Evolutionary conservation across 2,888 invertebrate genomes (phyloP).

Genomic region (Drosophila anomelani): DNA sequence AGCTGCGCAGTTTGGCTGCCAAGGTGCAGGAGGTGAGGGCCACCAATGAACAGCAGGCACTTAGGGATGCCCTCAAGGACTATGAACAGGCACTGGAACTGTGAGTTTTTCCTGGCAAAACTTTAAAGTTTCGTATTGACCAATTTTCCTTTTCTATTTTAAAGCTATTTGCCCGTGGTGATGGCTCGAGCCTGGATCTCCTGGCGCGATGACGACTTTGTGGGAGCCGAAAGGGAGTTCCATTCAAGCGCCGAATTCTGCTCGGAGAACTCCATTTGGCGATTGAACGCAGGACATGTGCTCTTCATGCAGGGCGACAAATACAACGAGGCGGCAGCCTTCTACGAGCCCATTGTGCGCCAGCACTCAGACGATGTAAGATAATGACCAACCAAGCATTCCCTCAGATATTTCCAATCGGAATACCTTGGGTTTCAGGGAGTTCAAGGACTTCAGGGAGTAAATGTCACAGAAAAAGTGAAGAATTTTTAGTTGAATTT

Average conservation of each 20-base stretch:
- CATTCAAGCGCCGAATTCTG: slow-evolving; percentile 99
- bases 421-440: not conserved
- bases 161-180: slow-evolving; percentile 96
- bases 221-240: slow-evolving; percentile 98
- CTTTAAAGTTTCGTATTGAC: not conserved
- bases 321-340: slow-evolving; percentile 98
- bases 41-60: slow-evolving; percentile 94
- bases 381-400: not conserved
- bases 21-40: slow-evolving; percentile 96
- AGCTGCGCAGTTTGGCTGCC: slow-evolving; percentile 95
- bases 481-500: too few relatives aligned
- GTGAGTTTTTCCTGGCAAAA: slow-evolving; percentile 74
- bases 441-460: not conserved
- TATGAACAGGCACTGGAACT: slow-evolving; percentile 94
- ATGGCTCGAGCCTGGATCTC: slow-evolving; percentile 99
- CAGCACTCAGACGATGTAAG: slow-evolving; percentile 94
- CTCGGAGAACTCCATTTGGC: slow-evolving; percentile 98
- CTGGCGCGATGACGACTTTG: slow-evolving; percentile 98
- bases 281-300: slow-evolving; percentile 98
- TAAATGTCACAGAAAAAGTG: too few relatives aligned
- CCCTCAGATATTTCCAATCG: slow-evolving; percentile 11
- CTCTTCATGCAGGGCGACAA: slow-evolving; percentile 99
- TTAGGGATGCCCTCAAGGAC: slow-evolving; percentile 95
- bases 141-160: too few relatives aligned
- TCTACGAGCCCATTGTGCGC: slow-evolving; percentile 98